A percentile compares a stretch with the other conserved stretches of the same genome.
Evolutionary conservation across 1,140 invertebrate genomes (phyloP).

Genomic region (Neuroterus valhalla): DNA sequence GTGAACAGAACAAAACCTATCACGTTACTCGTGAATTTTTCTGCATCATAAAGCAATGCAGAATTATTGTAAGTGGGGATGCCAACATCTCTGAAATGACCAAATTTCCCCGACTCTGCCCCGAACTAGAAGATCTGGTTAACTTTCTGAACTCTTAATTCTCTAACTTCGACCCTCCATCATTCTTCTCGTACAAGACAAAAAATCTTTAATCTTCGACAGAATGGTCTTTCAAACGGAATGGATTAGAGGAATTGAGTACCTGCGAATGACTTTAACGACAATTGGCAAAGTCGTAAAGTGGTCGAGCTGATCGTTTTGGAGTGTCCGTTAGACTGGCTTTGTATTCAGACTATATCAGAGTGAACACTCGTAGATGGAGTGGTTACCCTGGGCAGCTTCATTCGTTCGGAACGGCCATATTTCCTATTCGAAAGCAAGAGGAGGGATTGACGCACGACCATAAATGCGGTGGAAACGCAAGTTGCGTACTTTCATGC

Average conservation of each 20-base stretch:
- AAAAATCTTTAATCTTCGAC: not conserved
- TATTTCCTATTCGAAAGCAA: not conserved
- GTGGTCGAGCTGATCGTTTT: not conserved
- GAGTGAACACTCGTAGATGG: conserved; percentile 15
- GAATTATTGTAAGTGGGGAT: too few species aligned
- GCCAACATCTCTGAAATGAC: too few species aligned
- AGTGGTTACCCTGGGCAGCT: conserved; percentile 10
- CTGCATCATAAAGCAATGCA: too few species aligned
- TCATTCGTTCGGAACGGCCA: not conserved
- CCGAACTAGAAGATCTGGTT: too few species aligned
- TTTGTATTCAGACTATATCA: conserved; percentile 4
- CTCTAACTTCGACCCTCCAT: too few species aligned
- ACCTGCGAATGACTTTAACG: conserved; percentile 17
- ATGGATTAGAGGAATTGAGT: not conserved
- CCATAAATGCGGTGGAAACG: not conserved
- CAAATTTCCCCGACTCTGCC: too few species aligned
- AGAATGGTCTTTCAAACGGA: not conserved
- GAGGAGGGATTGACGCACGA: not conserved
- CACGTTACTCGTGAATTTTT: too few species aligned
- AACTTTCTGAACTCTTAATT: too few species aligned
- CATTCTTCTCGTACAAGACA: too few species aligned
- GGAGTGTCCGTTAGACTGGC: not conserved
- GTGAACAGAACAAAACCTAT: too few species aligned
- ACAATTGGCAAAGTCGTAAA: conserved; percentile 23
- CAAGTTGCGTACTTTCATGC: not conserved